These are phyloP conservation scores for Syrmaticus mikado DNA, from an alignment of 2,113 vertebrate genomes.

Conservation along the genomic window DNA sequence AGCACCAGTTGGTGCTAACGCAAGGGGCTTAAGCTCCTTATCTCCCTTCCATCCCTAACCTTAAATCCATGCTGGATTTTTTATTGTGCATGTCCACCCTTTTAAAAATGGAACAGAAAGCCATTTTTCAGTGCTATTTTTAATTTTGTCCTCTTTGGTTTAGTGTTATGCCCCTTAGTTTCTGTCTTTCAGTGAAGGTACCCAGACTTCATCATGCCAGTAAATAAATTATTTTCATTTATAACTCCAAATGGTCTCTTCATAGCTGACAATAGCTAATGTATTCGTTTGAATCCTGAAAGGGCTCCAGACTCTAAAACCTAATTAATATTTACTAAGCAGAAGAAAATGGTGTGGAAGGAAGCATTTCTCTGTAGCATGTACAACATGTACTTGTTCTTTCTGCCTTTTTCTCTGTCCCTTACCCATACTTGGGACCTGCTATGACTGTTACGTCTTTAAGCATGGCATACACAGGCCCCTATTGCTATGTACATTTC, in stretches of 20 bases:
- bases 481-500: background rate
- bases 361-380: background rate
- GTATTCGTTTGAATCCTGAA: background rate
- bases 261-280: background rate
- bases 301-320: background rate
- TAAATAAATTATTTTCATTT: slow-evolving; percentile 33
- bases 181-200: background rate
- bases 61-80: slow-evolving; percentile 1
- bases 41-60: background rate
- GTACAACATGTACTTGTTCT: background rate
- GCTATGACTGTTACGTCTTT: background rate
- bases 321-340: slow-evolving; percentile 40
- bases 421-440: background rate
- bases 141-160: background rate
- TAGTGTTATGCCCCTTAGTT: background rate
- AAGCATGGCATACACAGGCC: background rate
- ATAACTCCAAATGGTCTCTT: background rate
- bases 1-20: background rate
- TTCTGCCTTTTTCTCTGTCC: background rate
- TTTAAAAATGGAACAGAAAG: background rate
- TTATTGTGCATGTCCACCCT: background rate
- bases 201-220: background rate
- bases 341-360: background rate
- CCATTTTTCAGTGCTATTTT: background rate
- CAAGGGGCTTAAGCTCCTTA: background rate